These are phyloP conservation scores for Lasiurus borealis DNA, from an alignment of 2,113 vertebrate genomes.

Conservation along the genomic window DNA sequence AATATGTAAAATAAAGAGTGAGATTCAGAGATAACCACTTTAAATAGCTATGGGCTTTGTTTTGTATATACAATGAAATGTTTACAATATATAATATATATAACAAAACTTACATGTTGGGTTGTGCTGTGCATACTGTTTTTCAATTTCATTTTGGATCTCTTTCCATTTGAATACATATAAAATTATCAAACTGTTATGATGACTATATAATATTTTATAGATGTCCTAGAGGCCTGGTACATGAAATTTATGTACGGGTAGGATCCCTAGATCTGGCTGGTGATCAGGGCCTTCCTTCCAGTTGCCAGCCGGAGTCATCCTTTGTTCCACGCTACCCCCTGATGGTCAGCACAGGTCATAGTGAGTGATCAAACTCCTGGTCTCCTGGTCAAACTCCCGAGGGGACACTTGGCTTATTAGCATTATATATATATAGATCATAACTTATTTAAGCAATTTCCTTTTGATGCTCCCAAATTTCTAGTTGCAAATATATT, in stretches of 20 bases:
- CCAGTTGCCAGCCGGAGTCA: no score
- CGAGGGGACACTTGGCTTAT: no score
- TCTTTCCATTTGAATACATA: constrained; percentile 13
- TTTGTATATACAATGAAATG: constrained; percentile 41
- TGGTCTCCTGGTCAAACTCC: no score
- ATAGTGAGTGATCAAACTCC: no score
- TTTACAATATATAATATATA: neutral
- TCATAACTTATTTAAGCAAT: neutral
- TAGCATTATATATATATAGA: no score
- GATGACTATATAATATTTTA: constrained; percentile 23
- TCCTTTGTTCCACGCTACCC: no score
- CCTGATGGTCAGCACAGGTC: no score
- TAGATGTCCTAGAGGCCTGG: neutral
- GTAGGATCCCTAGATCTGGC: no score
- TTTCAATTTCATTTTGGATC: neutral
- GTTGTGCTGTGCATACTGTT: neutral
- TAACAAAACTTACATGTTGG: neutral
- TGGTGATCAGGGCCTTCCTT: no score
- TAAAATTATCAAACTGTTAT: constrained; percentile 47
- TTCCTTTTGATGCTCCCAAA: neutral
- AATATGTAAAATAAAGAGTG: constrained; percentile 19
- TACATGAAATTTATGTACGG: no score
- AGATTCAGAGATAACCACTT: constrained; percentile 41
- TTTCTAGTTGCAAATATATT: constrained; percentile 27
- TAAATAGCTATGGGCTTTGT: constrained; percentile 38